Evolutionary conservation across 2,797 vertebrate genomes (phyloP).

Genomic region (Catamblyrhynchus diadema): DNA sequence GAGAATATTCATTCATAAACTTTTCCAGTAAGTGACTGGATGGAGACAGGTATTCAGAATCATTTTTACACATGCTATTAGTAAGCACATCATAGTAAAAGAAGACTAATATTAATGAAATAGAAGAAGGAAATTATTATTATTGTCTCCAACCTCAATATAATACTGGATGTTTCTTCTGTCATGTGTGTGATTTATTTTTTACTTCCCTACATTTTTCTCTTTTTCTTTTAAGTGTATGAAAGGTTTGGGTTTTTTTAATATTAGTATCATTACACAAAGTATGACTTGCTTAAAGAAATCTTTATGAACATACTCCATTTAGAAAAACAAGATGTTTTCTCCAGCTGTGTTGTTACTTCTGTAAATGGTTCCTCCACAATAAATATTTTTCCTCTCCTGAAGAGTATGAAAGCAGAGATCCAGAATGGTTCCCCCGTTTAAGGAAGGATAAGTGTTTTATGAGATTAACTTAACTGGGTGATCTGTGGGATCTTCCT

Average conservation of each 20-base stretch:
- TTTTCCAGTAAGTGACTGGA: not conserved
- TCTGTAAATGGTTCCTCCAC: not conserved
- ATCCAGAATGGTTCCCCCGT: not conserved
- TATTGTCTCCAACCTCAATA: not conserved
- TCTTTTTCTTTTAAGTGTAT: not conserved
- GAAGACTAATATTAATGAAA: not conserved
- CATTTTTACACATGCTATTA: not conserved
- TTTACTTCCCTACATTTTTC: not conserved
- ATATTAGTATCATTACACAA: not conserved
- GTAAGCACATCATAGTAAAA: not conserved
- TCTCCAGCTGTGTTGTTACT: not conserved
- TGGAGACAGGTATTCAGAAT: not conserved
- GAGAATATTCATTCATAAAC: not conserved
- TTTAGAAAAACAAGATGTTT: not conserved
- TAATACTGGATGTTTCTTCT: not conserved
- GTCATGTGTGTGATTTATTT: no score
- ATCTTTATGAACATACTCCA: not conserved
- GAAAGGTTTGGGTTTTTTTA: fast-evolving
- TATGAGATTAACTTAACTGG: not conserved
- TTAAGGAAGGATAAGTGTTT: not conserved
- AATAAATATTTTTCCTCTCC: not conserved
- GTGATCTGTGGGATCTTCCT: not conserved
- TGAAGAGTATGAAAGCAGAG: not conserved
- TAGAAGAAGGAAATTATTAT: not conserved
- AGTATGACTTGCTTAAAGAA: not conserved